phyloP scores from a whole-genome alignment of 2,888 invertebrate genomes.

The Frankliniella fusca region DNA sequence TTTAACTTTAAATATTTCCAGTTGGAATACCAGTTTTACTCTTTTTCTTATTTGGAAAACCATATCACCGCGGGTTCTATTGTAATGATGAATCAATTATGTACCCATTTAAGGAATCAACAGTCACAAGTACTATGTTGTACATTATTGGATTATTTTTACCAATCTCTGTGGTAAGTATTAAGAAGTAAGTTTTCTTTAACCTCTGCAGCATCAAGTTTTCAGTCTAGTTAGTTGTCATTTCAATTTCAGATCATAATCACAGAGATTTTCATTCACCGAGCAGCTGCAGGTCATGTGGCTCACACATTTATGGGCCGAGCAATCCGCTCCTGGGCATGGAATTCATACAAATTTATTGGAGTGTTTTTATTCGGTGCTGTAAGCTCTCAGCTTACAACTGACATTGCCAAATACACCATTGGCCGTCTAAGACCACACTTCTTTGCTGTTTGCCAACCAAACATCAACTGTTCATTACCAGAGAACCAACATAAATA shows the following conservation, averaged over 20 bases:
- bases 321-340: conserved; percentile 67
- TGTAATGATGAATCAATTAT: conserved; percentile 90
- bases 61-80: conserved; percentile 86
- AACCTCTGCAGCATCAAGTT: too few species aligned
- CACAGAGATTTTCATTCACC: conserved; percentile 58
- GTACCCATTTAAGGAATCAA: conserved; percentile 81
- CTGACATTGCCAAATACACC: conserved; percentile 90
- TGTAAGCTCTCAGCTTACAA: conserved; percentile 76
- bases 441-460: conserved; percentile 84
- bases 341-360: conserved; percentile 67
- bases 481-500: conserved; percentile 59
- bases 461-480: conserved; percentile 60
- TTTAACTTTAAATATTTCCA: conserved; percentile 50
- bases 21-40: conserved; percentile 72
- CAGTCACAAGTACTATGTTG: conserved; percentile 72
- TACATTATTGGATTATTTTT: conserved; percentile 71
- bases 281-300: conserved; percentile 48
- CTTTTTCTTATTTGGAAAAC: conserved; percentile 66
- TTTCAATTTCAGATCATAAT: conserved; percentile 60
- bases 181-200: too few species aligned
- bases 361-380: conserved; percentile 86
- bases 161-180: conserved; percentile 69
- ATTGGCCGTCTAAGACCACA: conserved; percentile 92
- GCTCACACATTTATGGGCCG: conserved; percentile 53
- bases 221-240: background rate